phyloP scores from a whole-genome alignment of 2,888 invertebrate species.

The Campaea margaritaria region DNA sequence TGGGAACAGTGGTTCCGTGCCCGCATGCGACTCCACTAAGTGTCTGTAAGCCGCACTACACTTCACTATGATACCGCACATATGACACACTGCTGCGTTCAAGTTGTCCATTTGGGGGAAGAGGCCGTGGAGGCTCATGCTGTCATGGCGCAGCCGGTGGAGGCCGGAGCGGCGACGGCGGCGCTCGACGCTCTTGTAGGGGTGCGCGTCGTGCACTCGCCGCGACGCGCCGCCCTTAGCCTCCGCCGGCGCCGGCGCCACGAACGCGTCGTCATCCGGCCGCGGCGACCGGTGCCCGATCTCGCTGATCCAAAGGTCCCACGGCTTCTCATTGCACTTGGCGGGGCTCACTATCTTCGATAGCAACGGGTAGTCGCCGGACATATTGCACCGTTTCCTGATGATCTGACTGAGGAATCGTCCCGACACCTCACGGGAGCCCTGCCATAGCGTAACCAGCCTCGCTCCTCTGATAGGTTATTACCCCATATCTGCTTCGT shows the following conservation, averaged over 20 bases:
- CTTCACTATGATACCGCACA: conserved; percentile 91
- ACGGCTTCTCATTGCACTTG: conserved; percentile 81
- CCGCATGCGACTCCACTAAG: conserved; percentile 85
- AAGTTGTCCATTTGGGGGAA: conserved; percentile 92
- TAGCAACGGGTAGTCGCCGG: conserved; percentile 74
- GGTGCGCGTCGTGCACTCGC: conserved; percentile 61
- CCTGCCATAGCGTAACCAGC: conserved; percentile 74
- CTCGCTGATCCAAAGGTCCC: conserved; percentile 82
- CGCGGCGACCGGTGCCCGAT: conserved; percentile 79
- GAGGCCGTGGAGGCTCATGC: conserved; percentile 91
- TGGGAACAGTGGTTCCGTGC: conserved; percentile 72
- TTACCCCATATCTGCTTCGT: conserved; percentile 80
- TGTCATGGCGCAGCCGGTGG: conserved; percentile 83
- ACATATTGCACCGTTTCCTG: conserved; percentile 72
- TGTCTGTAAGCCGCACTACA: conserved; percentile 91
- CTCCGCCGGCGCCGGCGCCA: conserved; percentile 66
- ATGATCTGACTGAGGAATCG: conserved; percentile 59
- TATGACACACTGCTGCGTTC: conserved; percentile 91
- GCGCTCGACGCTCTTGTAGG: conserved; percentile 64
- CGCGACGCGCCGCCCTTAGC: conserved; percentile 63
- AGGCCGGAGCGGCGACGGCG: conserved; percentile 76
- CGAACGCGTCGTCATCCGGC: conserved; percentile 70
- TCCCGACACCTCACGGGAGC: conserved; percentile 68
- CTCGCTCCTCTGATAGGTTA: conserved; percentile 80
- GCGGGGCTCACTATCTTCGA: conserved; percentile 77